Percentiles rank a stretch among this genome's conserved stretches.
phyloP scores from a whole-genome alignment of 2,888 invertebrate species.

The Tipula vernalis region DNA sequence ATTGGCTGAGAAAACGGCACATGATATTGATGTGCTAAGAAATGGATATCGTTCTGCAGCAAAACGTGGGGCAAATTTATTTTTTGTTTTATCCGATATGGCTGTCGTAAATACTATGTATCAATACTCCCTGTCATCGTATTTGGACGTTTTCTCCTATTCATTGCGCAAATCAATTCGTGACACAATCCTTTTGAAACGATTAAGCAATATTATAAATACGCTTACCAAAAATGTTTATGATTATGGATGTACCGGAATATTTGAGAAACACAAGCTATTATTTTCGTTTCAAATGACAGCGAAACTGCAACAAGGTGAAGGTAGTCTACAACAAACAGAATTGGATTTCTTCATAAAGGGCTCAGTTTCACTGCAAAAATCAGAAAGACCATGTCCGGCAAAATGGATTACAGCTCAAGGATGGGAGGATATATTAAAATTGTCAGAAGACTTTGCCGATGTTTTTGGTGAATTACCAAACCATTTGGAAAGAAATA shows the following conservation, averaged over 20 bases:
- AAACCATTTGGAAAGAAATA: slow-evolving; percentile 43
- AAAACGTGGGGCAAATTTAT: slow-evolving; percentile 74
- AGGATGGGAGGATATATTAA: slow-evolving; percentile 75
- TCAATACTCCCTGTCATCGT: slow-evolving; percentile 77
- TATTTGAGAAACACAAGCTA: slow-evolving; percentile 84
- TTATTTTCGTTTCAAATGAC: slow-evolving; percentile 87
- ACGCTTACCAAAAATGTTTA: slow-evolving; percentile 80
- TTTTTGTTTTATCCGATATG: slow-evolving; percentile 85
- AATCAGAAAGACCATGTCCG: slow-evolving; percentile 50
- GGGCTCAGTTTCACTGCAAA: slow-evolving; percentile 67
- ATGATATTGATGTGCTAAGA: slow-evolving; percentile 68
- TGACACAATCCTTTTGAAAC: slow-evolving; percentile 58
- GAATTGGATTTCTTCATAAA: slow-evolving; percentile 88
- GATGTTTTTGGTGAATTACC: slow-evolving; percentile 51
- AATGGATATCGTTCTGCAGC: slow-evolving; percentile 80
- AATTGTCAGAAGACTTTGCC: slow-evolving; percentile 55
- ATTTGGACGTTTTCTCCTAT: slow-evolving; percentile 70
- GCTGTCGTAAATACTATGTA: slow-evolving; percentile 82
- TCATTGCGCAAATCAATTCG: slow-evolving; percentile 73
- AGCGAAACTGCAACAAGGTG: slow-evolving; percentile 64
- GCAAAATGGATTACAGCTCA: slow-evolving; percentile 56
- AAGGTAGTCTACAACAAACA: slow-evolving; percentile 45
- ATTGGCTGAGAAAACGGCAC: slow-evolving; percentile 60
- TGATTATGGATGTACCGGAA: slow-evolving; percentile 83
- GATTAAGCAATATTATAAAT: slow-evolving; percentile 69